Percentiles rank a stretch among this genome's conserved stretches.
phyloP scores from a whole-genome alignment of 2,113 vertebrate genomes.

The Alethe diademata region DNA sequence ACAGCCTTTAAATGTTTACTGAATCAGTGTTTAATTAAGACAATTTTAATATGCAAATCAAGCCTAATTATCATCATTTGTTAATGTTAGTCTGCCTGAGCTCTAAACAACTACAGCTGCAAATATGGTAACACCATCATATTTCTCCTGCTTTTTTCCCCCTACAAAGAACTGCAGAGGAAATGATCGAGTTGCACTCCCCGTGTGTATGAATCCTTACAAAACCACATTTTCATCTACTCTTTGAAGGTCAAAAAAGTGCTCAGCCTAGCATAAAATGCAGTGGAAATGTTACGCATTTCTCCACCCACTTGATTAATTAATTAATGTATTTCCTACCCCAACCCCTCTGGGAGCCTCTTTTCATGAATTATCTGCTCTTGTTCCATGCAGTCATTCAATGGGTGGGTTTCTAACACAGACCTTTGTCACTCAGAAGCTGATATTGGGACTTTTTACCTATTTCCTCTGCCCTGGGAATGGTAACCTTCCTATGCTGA shows the following conservation, averaged over 20 bases:
- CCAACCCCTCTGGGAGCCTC: background rate
- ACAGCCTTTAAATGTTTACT: conserved; percentile 70
- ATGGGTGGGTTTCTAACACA: background rate
- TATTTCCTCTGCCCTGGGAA: background rate
- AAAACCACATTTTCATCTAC: background rate
- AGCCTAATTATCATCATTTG: conserved; percentile 77
- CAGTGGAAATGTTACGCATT: conserved; percentile 21
- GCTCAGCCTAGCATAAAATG: conserved; percentile 41
- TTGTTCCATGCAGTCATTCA: background rate
- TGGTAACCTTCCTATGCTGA: background rate
- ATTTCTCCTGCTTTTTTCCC: conserved; percentile 46
- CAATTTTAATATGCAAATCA: conserved; percentile 79
- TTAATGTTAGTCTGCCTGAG: conserved; percentile 72
- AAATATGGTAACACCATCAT: conserved; percentile 27
- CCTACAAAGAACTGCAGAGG: background rate
- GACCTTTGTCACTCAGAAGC: background rate
- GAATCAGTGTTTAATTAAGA: conserved; percentile 79
- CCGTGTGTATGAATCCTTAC: background rate
- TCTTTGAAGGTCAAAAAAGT: conserved; percentile 46
- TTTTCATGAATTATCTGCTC: conserved; percentile 39
- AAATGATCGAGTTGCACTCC: background rate
- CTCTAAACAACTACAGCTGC: conserved; percentile 60
- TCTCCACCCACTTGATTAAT: background rate
- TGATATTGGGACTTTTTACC: background rate
- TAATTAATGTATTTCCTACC: conserved; percentile 58